These are phyloP conservation scores for Zoroaster sp. DNA, from an alignment of 53 echinoderm and acorn worm species.

Conservation along the genomic window DNA sequence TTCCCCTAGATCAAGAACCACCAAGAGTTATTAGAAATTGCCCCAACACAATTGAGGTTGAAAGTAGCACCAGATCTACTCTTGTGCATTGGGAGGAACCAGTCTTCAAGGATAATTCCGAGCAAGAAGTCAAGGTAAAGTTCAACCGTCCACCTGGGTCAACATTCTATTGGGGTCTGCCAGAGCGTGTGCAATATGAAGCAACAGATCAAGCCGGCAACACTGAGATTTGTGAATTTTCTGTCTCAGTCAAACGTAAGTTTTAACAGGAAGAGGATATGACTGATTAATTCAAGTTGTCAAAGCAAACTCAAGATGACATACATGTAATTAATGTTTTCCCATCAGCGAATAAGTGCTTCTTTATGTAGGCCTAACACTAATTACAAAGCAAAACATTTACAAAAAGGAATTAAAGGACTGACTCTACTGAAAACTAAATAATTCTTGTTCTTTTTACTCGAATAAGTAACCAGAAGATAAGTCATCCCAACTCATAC, in stretches of 20 bases:
- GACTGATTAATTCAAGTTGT: neutral
- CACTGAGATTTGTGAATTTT: slow-evolving; percentile 58
- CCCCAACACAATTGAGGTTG: neutral
- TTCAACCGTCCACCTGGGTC: slow-evolving; percentile 18
- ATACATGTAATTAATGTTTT: neutral
- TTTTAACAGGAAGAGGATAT: too few species aligned
- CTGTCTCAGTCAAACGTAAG: slow-evolving; percentile 65
- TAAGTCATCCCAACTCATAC: too few species aligned
- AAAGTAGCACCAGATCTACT: neutral
- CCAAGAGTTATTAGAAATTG: slow-evolving; percentile 51
- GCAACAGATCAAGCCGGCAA: slow-evolving; percentile 58
- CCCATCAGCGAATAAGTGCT: neutral
- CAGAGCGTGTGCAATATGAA: neutral
- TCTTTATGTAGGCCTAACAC: too few species aligned
- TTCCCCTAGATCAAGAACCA: slow-evolving; percentile 26
- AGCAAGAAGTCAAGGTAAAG: neutral
- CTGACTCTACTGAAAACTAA: too few species aligned
- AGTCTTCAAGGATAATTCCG: slow-evolving; percentile 57
- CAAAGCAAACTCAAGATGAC: neutral
- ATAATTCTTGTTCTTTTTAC: too few species aligned
- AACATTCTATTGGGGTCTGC: slow-evolving; percentile 21
- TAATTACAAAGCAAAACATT: too few species aligned
- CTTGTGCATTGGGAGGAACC: slow-evolving; percentile 48
- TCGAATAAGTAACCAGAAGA: too few species aligned
- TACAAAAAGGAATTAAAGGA: too few species aligned